These are phyloP conservation scores for Cirrhinus molitorella DNA, from an alignment of 2,797 vertebrate species.

Conservation along the genomic window DNA sequence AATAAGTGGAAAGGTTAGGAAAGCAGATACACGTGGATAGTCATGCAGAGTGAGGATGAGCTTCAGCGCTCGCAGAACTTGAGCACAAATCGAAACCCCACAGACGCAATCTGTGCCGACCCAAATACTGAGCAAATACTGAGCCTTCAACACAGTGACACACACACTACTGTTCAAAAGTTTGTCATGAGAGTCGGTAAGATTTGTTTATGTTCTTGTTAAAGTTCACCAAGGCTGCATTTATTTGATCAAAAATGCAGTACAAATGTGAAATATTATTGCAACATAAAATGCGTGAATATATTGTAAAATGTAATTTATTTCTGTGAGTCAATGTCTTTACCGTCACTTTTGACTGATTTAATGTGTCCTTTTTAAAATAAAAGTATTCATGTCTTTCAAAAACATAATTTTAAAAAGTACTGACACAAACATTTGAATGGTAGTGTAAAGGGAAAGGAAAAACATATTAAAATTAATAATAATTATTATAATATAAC, in stretches of 20 bases:
- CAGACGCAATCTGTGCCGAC: slow-evolving; percentile 45
- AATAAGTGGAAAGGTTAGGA: background rate
- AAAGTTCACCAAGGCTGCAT: no score
- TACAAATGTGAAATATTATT: background rate
- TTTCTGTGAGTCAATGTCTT: no score
- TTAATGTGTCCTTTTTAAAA: no score
- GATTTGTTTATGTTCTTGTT: background rate
- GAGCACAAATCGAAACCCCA: slow-evolving; percentile 35
- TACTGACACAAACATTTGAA: no score
- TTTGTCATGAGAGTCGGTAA: no score
- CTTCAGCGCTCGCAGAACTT: slow-evolving; percentile 15
- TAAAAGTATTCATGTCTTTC: no score
- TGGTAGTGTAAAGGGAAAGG: no score
- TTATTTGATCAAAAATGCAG: background rate
- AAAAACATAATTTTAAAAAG: no score
- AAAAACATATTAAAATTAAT: no score
- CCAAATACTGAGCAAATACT: slow-evolving; percentile 33
- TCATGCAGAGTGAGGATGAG: slow-evolving; percentile 32
- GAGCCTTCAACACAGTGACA: background rate
- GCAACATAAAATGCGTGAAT: background rate
- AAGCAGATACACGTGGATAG: background rate
- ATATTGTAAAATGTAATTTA: background rate
- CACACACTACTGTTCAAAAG: background rate
- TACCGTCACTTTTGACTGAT: no score
- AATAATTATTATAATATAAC: no score